These are phyloP conservation scores for Andrena minutula DNA, from an alignment of 2,888 invertebrate genomes.

Conservation along the genomic window DNA sequence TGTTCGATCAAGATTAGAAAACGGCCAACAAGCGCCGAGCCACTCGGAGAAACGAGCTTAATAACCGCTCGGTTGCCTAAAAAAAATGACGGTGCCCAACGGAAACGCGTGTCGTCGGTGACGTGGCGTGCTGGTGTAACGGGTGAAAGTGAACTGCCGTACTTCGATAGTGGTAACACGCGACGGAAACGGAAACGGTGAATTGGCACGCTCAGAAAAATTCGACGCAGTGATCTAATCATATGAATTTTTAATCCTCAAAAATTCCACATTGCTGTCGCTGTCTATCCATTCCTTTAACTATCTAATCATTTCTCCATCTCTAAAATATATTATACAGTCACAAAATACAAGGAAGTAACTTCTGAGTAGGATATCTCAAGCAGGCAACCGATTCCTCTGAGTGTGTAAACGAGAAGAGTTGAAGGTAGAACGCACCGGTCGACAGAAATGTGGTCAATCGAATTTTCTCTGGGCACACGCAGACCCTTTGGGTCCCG, in stretches of 20 bases:
- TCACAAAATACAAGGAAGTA: too few species aligned
- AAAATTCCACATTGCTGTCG: too few species aligned
- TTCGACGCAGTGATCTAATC: not conserved
- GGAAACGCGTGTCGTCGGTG: slow-evolving; percentile 36
- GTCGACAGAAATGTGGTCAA: not conserved
- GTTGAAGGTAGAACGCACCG: not conserved
- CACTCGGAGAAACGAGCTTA: slow-evolving; percentile 47
- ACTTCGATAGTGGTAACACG: slow-evolving; percentile 13
- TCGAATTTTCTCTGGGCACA: slow-evolving; percentile 13
- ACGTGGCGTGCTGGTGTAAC: slow-evolving; percentile 2
- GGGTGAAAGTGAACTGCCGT: slow-evolving; percentile 32
- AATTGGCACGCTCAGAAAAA: not conserved
- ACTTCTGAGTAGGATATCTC: too few species aligned
- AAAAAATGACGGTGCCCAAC: slow-evolving; percentile 56
- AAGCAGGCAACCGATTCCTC: not conserved
- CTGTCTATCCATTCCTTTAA: too few species aligned
- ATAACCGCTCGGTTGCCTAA: slow-evolving; percentile 30
- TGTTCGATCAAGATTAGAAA: slow-evolving; percentile 70
- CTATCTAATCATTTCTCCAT: too few species aligned
- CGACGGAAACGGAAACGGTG: slow-evolving; percentile 21
- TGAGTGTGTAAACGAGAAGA: too few species aligned
- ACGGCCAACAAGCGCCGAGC: slow-evolving; percentile 47
- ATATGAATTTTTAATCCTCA: not conserved
- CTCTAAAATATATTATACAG: too few species aligned
- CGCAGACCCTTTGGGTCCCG: not conserved